Percentiles rank a stretch among this genome's conserved stretches.
These are phyloP conservation scores for Agrilus biguttatus DNA, from an alignment of 2,888 invertebrate genomes.

Conservation along the genomic window DNA sequence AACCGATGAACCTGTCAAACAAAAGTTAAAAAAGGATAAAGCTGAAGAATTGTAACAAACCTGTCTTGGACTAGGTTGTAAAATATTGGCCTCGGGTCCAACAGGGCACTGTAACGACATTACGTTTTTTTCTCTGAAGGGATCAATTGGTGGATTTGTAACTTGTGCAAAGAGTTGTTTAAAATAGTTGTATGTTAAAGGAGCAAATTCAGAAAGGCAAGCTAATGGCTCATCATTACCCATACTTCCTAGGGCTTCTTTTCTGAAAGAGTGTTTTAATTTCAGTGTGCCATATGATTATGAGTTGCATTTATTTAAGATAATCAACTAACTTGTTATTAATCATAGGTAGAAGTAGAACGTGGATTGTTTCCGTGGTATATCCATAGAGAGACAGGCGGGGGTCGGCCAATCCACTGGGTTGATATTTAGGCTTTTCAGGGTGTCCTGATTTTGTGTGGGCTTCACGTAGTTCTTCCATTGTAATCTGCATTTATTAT, in stretches of 20 bases:
- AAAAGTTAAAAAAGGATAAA: too few species aligned
- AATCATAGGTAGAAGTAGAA: slow-evolving; percentile 93
- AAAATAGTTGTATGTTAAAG: slow-evolving; percentile 92
- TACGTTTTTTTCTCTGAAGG: slow-evolving; percentile 95
- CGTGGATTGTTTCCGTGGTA: slow-evolving; percentile 86
- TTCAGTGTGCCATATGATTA: background rate
- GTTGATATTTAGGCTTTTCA: slow-evolving; percentile 30
- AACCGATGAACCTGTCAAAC: slow-evolving; percentile 54
- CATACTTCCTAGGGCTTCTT: slow-evolving; percentile 98
- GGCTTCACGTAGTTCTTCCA: slow-evolving; percentile 61
- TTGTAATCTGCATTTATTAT: slow-evolving; percentile 46
- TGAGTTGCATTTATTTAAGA: background rate
- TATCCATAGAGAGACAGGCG: slow-evolving; percentile 84
- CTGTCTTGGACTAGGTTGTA: slow-evolving; percentile 78
- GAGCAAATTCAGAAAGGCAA: slow-evolving; percentile 90
- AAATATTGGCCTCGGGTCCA: slow-evolving; percentile 90
- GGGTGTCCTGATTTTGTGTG: slow-evolving; percentile 32
- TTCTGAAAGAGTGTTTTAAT: slow-evolving; percentile 42
- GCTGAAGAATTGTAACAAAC: slow-evolving; percentile 10
- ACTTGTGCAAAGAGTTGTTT: slow-evolving; percentile 98
- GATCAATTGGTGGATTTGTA: slow-evolving; percentile 99
- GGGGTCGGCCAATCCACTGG: slow-evolving; percentile 56
- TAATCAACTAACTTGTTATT: slow-evolving; percentile 42
- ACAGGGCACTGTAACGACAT: slow-evolving; percentile 97
- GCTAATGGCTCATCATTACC: slow-evolving; percentile 98